Conservation (phyloP, 2,888 invertebrate genomes). For the Calameuta idolon region DNA sequence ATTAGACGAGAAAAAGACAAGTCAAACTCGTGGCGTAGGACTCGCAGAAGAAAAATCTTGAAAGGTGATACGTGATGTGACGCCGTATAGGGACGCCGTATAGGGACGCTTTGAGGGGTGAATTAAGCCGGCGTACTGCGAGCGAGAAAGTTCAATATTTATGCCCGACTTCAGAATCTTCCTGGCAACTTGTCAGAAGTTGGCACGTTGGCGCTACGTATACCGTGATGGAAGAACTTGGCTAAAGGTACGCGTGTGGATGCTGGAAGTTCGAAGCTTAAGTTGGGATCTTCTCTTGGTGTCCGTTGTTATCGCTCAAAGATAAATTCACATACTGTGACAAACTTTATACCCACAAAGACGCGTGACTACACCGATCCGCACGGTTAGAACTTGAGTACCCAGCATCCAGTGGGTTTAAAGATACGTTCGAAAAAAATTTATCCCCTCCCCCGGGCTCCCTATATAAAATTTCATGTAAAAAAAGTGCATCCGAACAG, state of each 20-base stretch:
- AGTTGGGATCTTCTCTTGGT: not conserved
- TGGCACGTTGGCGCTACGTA: not conserved
- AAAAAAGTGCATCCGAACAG: not conserved
- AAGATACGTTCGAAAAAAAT: not conserved
- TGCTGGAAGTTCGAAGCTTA: not conserved
- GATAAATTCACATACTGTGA: conserved; percentile 12
- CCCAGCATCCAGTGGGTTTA: not conserved
- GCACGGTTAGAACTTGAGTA: not conserved
- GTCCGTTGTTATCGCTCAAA: conserved; percentile 8
- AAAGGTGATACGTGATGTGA: not conserved
- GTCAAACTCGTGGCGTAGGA: not conserved
- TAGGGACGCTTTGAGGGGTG: not conserved
- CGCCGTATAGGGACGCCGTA: not conserved
- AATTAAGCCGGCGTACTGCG: not conserved
- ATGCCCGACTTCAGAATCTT: conserved; percentile 11
- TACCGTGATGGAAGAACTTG: not conserved
- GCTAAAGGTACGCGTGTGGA: not conserved
- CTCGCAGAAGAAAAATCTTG: not conserved
- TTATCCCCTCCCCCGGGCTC: not conserved
- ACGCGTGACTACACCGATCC: not conserved
- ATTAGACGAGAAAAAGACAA: not conserved
- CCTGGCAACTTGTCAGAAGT: conserved; percentile 9
- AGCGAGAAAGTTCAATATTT: conserved; percentile 8
- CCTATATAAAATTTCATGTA: not conserved
- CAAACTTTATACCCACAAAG: not conserved